Conservation (phyloP, 2,113 vertebrate genomes). For the Alces alces region DNA sequence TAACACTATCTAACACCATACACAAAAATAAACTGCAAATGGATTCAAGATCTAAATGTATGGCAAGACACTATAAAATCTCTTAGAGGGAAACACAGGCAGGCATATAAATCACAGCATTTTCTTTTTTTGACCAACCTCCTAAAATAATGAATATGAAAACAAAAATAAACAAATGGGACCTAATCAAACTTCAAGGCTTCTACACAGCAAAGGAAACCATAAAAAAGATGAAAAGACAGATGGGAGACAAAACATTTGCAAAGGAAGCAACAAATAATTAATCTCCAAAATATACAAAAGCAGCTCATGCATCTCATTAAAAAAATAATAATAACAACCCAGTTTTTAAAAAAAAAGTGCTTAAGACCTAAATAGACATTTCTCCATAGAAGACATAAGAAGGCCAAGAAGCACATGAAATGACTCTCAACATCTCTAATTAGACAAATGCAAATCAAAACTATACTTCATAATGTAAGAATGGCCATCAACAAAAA, state of each 20-base stretch:
- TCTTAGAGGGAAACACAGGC: neutral
- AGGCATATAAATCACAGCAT: neutral
- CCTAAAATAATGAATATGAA: neutral
- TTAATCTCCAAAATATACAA: neutral
- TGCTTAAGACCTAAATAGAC: neutral
- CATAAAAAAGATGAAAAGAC: neutral
- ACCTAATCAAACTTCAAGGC: neutral
- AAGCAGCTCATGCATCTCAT: neutral
- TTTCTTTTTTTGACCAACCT: neutral
- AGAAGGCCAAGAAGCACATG: neutral
- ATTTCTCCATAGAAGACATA: neutral
- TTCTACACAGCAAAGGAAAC: neutral
- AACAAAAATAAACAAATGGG: neutral
- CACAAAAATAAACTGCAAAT: neutral
- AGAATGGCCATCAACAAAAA: neutral
- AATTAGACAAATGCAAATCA: neutral
- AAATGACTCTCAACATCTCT: neutral
- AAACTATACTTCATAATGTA: neutral
- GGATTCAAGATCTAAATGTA: neutral
- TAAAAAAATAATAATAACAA: neutral
- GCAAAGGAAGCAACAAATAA: neutral
- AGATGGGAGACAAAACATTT: neutral
- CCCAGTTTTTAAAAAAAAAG: neutral
- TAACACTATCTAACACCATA: neutral
- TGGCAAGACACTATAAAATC: neutral